Conservation (phyloP, 2,797 vertebrate genomes). For the Hyperoplus immaculatus region DNA sequence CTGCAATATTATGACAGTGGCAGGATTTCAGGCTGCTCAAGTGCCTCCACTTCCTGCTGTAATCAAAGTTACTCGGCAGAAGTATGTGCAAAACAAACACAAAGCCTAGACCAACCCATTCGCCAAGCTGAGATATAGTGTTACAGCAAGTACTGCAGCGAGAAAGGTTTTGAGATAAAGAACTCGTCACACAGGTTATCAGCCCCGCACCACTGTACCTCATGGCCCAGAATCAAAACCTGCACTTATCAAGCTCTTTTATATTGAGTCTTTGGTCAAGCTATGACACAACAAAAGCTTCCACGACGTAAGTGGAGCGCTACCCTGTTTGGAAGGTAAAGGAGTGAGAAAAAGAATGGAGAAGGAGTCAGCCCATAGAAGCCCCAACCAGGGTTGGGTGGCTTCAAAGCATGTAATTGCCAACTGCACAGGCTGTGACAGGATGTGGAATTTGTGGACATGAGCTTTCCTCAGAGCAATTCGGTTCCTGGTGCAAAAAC, state of each 20-base stretch:
- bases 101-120: slow-evolving; percentile 57
- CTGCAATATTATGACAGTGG: slow-evolving; percentile 9
- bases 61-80: slow-evolving; percentile 52
- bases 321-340: slow-evolving; percentile 13
- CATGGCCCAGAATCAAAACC: slow-evolving; percentile 15
- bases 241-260: slow-evolving; percentile 3
- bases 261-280: not conserved
- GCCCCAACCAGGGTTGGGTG: slow-evolving; percentile 22
- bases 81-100: slow-evolving; percentile 68
- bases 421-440: slow-evolving; percentile 81
- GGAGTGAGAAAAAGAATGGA: not conserved
- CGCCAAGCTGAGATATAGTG: slow-evolving; percentile 41
- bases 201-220: not conserved
- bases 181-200: slow-evolving; percentile 76
- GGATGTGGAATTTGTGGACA: slow-evolving; percentile 84
- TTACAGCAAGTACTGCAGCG: slow-evolving; percentile 50
- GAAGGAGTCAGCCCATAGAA: slow-evolving; percentile 16
- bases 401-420: slow-evolving; percentile 74
- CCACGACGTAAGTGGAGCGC: not conserved
- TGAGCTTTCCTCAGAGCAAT: slow-evolving; percentile 56
- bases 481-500: slow-evolving; percentile 68
- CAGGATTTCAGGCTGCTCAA: slow-evolving; percentile 15
- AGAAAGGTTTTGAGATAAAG: slow-evolving; percentile 56
- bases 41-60: slow-evolving; percentile 36
- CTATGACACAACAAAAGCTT: slow-evolving; percentile 9